These are phyloP conservation scores for Labeo rohita DNA, from an alignment of 2,113 vertebrate genomes.

Conservation along the genomic window DNA sequence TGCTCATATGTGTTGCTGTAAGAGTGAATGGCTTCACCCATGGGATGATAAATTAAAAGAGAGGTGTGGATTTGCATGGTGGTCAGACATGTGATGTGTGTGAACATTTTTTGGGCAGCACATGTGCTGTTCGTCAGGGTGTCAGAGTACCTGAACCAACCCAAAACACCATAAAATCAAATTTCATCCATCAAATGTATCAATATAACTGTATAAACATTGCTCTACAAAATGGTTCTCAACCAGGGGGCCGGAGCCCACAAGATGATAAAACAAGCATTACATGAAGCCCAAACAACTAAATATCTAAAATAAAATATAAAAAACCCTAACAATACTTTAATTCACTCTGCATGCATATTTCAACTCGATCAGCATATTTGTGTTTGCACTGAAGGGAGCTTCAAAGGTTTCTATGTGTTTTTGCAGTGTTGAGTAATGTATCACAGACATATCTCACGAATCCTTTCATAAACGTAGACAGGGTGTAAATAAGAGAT, in stretches of 20 bases:
- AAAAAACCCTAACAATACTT: no score
- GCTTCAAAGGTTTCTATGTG: no score
- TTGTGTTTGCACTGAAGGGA: no score
- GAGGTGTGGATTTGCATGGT: conserved; percentile 68
- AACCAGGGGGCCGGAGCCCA: neutral
- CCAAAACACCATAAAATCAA: neutral
- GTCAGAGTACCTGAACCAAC: neutral
- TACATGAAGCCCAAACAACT: neutral
- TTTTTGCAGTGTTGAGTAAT: no score
- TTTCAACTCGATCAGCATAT: no score
- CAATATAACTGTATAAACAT: neutral
- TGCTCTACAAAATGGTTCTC: neutral
- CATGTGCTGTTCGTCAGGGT: neutral
- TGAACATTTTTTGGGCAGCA: conserved; percentile 21
- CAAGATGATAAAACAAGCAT: neutral
- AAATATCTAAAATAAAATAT: no score
- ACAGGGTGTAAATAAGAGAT: no score
- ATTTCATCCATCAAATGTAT: neutral
- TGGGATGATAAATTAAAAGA: conserved; percentile 47
- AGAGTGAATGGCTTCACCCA: conserved; percentile 50
- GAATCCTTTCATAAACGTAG: no score
- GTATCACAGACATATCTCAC: no score
- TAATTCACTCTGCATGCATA: no score
- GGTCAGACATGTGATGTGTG: conserved; percentile 39
- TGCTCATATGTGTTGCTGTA: conserved; percentile 63